A percentile compares a stretch with the other conserved stretches of the same genome.
Evolutionary conservation across 2,888 invertebrate genomes (phyloP).

Genomic region (Chromoteleia sp.): DNA sequence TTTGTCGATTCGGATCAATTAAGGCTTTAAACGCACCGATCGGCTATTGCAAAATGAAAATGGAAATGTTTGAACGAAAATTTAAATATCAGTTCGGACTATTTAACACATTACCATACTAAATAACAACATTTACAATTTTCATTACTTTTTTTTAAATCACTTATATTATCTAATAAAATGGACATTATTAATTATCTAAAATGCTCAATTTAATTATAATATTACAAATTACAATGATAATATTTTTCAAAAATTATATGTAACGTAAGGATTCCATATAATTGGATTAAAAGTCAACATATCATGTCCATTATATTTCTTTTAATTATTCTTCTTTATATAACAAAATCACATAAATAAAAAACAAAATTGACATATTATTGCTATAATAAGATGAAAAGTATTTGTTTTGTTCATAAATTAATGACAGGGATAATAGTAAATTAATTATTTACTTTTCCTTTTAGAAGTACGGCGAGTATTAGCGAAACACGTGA

Average conservation of each 20-base stretch:
- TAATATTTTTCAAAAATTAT: too few relatives aligned
- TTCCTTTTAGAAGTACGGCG: constrained; percentile 16
- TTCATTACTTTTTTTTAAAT: not conserved
- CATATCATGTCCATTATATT: too few relatives aligned
- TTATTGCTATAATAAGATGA: too few relatives aligned
- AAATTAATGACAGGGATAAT: not conserved
- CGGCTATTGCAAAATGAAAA: constrained; percentile 44
- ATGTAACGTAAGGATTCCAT: too few relatives aligned
- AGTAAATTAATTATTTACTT: not conserved
- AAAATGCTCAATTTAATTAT: too few relatives aligned
- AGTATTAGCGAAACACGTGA: constrained; percentile 70
- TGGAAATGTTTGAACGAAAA: constrained; percentile 26
- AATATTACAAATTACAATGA: not conserved
- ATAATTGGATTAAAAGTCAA: too few relatives aligned
- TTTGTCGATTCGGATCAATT: constrained; percentile 62
- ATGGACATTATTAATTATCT: too few relatives aligned
- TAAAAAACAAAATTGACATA: too few relatives aligned
- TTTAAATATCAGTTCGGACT: constrained; percentile 12
- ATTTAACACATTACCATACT: constrained; percentile 1
- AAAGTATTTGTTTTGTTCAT: too few relatives aligned
- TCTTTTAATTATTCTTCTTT: too few relatives aligned
- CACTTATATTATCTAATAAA: not conserved
- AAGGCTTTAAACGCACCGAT: constrained; percentile 29
- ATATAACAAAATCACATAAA: too few relatives aligned
- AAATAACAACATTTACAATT: not conserved